Evolutionary conservation across 2,797 vertebrate genomes (phyloP).

Genomic region (Heteromormyrus szaboi): DNA sequence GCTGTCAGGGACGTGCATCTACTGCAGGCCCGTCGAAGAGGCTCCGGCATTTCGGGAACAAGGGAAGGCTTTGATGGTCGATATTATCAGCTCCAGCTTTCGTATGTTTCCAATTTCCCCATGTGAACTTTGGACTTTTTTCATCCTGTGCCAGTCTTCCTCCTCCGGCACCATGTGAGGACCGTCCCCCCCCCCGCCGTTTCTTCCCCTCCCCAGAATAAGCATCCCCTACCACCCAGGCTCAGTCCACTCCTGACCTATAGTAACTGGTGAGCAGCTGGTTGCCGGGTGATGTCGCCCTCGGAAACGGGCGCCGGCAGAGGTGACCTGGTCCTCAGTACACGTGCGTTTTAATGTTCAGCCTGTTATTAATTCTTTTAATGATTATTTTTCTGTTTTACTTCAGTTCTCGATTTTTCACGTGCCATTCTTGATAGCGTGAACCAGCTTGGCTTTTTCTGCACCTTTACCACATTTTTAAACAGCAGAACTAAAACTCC

Average conservation of each 20-base stretch:
- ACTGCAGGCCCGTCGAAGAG: constrained; percentile 58
- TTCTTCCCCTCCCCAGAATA: constrained; percentile 39
- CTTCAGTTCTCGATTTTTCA: constrained; percentile 7
- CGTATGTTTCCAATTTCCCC: constrained; percentile 71
- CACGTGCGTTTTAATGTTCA: background rate
- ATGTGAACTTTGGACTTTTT: constrained; percentile 54
- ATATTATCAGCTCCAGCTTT: constrained; percentile 68
- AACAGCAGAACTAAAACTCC: background rate
- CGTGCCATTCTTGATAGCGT: background rate
- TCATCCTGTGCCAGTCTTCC: constrained; percentile 65
- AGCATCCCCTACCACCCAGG: constrained; percentile 30
- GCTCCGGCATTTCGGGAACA: constrained; percentile 45
- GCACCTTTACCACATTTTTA: background rate
- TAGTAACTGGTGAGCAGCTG: constrained; percentile 32
- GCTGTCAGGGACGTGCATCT: constrained; percentile 38
- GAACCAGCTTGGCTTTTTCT: background rate
- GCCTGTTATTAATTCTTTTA: constrained; percentile 18
- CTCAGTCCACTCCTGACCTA: constrained; percentile 33
- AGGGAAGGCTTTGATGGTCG: constrained; percentile 61
- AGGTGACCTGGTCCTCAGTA: background rate
- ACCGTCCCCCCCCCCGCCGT: constrained; percentile 46
- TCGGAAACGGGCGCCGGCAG: constrained; percentile 20
- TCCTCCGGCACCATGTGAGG: constrained; percentile 60
- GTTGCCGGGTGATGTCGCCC: constrained; percentile 22
- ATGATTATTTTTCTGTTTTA: constrained; percentile 25